Evolutionary conservation across 2,888 invertebrate genomes (phyloP), one percentile per base, ranked within the genome.

Genomic region (Brachypterus glaber): DNA sequence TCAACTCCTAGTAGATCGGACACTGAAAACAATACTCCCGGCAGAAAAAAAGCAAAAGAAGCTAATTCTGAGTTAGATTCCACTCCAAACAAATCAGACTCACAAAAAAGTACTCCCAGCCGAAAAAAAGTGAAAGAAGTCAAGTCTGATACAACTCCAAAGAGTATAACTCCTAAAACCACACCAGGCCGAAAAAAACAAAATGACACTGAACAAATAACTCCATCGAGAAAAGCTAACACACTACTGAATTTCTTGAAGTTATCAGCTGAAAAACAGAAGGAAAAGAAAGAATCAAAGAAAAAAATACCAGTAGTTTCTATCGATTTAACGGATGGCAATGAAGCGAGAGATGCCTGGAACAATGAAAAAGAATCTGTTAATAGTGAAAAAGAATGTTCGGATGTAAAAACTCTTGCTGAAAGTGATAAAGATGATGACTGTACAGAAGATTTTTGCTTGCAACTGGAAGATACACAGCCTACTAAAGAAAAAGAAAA

Each of bases 311-410:
- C n/a, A n/a, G n/a, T n/a, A 24, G 14, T 30, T 5, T 16, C 38
- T 16, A 42, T 47, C 8, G 43, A 45, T 17, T 5, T 47, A 26
- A 42, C 38, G 12, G 53, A 51, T 33, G 54, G 53, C 35, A 38
- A 39, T 33, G 47, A 48, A 32, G 55, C 55, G 5, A 44, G 51
- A 44, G 54, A 57, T 45, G 50, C 54, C 14, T 56, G 55, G 55
- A 41, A 39, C 12, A 45, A 39, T 33, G 43, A 45, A 40, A 35
- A 39, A 29, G 14, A 33, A 24, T 37, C 33, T 8, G 15, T 33
- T 13, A 12, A n/a, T 17, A 21, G 8, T 17, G 16, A 15, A 32
- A 35, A 37, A 29, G 17, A n/a, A n/a, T n/a, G n/a, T n/a, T n/a
- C n/a, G n/a, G n/a, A n/a, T n/a, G n/a, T 3, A 34, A 21, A 13